Evolutionary conservation across 1,140 invertebrate genomes (phyloP), one percentile per base, ranked within the genome.

Genomic region (Pseudomyrmex cubaensis): DNA sequence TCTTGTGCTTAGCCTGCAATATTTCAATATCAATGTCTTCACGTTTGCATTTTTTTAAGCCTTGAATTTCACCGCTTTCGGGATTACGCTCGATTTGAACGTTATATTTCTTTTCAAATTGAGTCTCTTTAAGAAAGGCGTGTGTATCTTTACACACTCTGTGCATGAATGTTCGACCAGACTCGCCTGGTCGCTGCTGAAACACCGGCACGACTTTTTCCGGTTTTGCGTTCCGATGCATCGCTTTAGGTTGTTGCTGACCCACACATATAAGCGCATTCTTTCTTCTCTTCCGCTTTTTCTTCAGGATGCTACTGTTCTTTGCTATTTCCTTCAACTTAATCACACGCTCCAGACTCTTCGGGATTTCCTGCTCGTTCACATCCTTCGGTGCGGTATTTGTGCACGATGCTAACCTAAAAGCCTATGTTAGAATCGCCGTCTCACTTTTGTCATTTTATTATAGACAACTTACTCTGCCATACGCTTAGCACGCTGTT

Each of bases 351-450:
- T 93, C 92, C 1, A 97, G 86, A 87, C 95, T 96, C 75, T 95
- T 96, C 1, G 97, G 96, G 44, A 97, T 92, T 15, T 95, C 95
- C 90, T 97, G 96, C 0, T 96, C 95, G 82, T 97, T 95, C 7
- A 93, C 92, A 89, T 96, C 93, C 57, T 93, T 94, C 3, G 97
- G 96, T 1, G 97, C 95, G 13, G 94, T 95, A 93, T 97, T 96
- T 70, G 96, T 96, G 94, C 96, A 96, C 4, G 93, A 92, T 90
- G 95, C 95, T 87, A 97, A 92, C 89, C 96, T 97, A 87, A 95
- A 94, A 85, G 10, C 17, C n/a, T 5, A 15, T 61, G 15, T 80
- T 50, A 75, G 35, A 63, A 63, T 50, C 17, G n/a, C 17, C 12
- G 10, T 61, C 1, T 20, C 22, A 22, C 56, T 1, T 10, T 9